phyloP scores from a whole-genome alignment of 2,113 vertebrate species.

The Fukomys damarensis region DNA sequence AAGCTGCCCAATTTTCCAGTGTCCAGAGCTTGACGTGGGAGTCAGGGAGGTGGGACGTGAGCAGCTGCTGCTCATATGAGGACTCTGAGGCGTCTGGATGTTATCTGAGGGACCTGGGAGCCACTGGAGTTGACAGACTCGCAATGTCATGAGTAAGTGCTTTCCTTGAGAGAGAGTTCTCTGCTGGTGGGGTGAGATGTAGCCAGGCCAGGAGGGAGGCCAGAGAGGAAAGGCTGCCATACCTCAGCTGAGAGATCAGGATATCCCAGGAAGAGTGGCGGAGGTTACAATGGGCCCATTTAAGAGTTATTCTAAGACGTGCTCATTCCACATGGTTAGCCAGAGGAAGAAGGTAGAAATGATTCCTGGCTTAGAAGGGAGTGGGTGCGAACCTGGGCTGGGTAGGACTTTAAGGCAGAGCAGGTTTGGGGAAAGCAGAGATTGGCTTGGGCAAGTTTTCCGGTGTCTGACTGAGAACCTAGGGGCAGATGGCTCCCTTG shows the following conservation, averaged over 20 bases:
- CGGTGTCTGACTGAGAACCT: neutral
- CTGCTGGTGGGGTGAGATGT: neutral
- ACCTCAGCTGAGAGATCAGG: neutral
- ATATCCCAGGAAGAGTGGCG: neutral
- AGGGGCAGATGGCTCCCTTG: neutral
- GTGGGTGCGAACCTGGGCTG: neutral
- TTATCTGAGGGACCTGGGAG: neutral
- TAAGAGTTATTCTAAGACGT: neutral
- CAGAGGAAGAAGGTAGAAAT: neutral
- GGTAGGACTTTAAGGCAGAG: neutral
- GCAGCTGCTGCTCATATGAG: neutral
- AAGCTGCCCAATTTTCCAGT: neutral
- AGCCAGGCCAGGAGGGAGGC: neutral
- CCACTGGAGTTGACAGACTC: neutral
- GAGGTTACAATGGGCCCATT: neutral
- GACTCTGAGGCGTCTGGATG: rapidly evolving
- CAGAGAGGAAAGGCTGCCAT: neutral
- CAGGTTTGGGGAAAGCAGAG: neutral
- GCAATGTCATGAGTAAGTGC: neutral
- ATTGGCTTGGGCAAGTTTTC: neutral
- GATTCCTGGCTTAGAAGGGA: neutral
- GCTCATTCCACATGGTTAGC: too few relatives aligned
- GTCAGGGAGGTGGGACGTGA: too few relatives aligned
- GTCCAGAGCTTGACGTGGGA: neutral
- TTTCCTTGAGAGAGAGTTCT: neutral